Conservation (phyloP, 2,888 invertebrate genomes). For the Cyaniris semiargus region DNA sequence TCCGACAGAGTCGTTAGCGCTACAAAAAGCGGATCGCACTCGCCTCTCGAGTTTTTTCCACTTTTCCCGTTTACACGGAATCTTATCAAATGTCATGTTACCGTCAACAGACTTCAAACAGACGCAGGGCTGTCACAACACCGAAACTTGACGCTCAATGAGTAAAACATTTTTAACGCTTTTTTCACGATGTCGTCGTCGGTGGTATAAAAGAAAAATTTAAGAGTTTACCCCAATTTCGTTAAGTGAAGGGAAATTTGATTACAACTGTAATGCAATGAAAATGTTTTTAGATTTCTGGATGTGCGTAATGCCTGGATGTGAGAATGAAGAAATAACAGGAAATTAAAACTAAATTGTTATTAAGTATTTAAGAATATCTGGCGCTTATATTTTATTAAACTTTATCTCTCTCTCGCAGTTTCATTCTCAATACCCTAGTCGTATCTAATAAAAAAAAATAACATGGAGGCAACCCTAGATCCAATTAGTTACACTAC, state of each 20-base stretch:
- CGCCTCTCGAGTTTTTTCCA: constrained; percentile 39
- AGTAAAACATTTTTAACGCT: constrained; percentile 8
- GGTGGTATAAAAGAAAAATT: background rate
- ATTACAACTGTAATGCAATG: background rate
- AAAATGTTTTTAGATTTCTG: background rate
- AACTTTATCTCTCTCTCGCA: too few species aligned
- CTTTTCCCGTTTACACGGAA: constrained; percentile 42
- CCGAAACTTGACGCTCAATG: background rate
- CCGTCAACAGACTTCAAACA: constrained; percentile 43
- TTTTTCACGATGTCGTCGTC: background rate
- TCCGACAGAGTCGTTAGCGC: background rate
- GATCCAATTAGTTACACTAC: constrained; percentile 22
- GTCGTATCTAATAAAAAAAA: background rate
- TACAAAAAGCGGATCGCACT: constrained; percentile 36
- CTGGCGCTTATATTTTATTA: too few species aligned
- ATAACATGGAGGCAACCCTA: constrained; percentile 3
- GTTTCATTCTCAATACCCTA: background rate
- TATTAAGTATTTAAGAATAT: background rate
- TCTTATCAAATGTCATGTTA: constrained; percentile 47
- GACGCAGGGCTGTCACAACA: constrained; percentile 36
- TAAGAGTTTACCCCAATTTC: background rate
- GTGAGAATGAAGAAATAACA: too few species aligned
- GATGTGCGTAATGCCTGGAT: too few species aligned
- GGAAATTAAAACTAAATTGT: too few species aligned
- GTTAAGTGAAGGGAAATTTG: background rate